Conservation (phyloP, 37 sponge, comb jelly and placozoan species). For the Corticium candelabrum region DNA sequence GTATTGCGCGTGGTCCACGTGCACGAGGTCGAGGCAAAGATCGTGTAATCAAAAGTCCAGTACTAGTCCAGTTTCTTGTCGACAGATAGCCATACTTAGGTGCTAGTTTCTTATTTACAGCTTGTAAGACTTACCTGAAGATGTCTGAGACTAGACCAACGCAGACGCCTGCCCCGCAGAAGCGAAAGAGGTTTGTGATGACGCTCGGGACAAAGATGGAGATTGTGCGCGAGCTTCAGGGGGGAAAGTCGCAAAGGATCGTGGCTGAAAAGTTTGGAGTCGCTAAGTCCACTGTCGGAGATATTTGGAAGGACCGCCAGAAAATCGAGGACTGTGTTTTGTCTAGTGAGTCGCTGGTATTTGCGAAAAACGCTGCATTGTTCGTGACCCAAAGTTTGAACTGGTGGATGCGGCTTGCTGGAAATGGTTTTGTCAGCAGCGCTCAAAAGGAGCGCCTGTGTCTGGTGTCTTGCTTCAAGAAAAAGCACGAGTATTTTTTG, state of each 20-base stretch:
- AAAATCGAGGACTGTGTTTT: constrained; percentile 15
- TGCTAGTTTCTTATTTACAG: too few species aligned
- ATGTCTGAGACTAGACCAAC: too few species aligned
- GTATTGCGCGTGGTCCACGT: too few species aligned
- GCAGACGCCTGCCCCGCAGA: not conserved
- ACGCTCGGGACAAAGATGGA: not conserved
- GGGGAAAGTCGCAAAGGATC: not conserved
- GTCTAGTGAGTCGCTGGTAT: constrained; percentile 10
- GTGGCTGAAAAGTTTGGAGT: not conserved
- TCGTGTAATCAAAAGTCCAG: too few species aligned
- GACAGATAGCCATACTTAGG: too few species aligned
- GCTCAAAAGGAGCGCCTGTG: not conserved
- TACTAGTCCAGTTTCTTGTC: too few species aligned
- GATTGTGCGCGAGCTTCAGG: not conserved
- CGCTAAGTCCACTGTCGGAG: not conserved
- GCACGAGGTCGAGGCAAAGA: too few species aligned
- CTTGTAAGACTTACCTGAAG: too few species aligned
- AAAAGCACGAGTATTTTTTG: constrained; percentile 17
- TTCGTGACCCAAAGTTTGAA: constrained; percentile 15
- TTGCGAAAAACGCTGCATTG: constrained; percentile 23
- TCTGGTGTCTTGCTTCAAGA: not conserved
- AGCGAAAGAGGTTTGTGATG: not conserved
- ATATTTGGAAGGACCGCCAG: not conserved
- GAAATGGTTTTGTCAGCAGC: not conserved
- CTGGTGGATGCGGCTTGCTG: constrained; percentile 25